Conservation (phyloP, 2,888 invertebrate genomes). For the Microctonus brassicae region DNA sequence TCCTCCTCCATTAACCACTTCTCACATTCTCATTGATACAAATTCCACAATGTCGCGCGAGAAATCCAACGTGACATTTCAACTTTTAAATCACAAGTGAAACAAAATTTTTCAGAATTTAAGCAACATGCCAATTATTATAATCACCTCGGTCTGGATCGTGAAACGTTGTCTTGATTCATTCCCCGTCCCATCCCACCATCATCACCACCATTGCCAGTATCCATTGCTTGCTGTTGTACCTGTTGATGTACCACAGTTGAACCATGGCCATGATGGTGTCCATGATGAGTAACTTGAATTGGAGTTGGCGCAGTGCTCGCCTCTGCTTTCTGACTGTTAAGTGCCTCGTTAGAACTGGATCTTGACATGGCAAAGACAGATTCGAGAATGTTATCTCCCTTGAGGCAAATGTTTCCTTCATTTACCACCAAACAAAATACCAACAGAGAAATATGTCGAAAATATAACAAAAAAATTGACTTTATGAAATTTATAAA, state of each 20-base stretch:
- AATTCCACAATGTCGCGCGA: slow-evolving; percentile 14
- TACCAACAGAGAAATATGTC: background rate
- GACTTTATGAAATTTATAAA: background rate
- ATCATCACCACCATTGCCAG: background rate
- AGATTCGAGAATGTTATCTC: slow-evolving; percentile 27
- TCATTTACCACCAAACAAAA: slow-evolving; percentile 15
- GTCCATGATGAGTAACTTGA: slow-evolving; percentile 48
- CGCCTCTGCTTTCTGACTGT: slow-evolving; percentile 59
- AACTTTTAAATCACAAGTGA: background rate
- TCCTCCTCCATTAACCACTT: too few relatives aligned
- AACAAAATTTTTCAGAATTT: slow-evolving; percentile 13
- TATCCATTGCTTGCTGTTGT: slow-evolving; percentile 37
- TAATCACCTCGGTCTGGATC: slow-evolving; percentile 57
- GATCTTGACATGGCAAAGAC: slow-evolving; percentile 33
- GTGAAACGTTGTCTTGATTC: slow-evolving; percentile 50
- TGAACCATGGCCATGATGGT: slow-evolving; percentile 36
- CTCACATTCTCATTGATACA: slow-evolving; percentile 28
- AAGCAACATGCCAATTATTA: slow-evolving; percentile 19
- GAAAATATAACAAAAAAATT: background rate
- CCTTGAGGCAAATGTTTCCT: slow-evolving; percentile 8
- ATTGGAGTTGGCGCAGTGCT: slow-evolving; percentile 50
- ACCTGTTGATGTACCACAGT: slow-evolving; percentile 42
- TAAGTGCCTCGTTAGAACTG: slow-evolving; percentile 47
- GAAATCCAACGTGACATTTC: slow-evolving; percentile 22
- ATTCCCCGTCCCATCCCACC: slow-evolving; percentile 47